Conservation (phyloP, 1,140 invertebrate genomes). For the Solen grandis region DNA sequence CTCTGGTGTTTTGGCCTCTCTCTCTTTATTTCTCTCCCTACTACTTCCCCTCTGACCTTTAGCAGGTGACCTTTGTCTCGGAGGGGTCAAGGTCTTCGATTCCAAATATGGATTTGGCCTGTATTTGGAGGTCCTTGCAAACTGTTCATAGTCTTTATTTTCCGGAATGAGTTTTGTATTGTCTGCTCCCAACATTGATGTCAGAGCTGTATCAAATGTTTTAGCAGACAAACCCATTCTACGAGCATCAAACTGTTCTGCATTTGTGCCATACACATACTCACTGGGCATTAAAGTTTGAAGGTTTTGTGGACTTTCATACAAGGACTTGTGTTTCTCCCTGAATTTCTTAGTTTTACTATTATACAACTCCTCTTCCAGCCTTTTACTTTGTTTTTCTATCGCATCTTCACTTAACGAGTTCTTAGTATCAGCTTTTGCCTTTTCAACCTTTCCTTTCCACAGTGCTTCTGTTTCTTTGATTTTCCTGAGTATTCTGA, state of each 20-base stretch:
- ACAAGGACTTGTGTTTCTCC: background rate
- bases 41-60: constrained; percentile 8
- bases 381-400: constrained; percentile 44
- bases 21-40: constrained; percentile 20
- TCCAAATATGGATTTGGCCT: constrained; percentile 37
- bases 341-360: constrained; percentile 25
- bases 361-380: constrained; percentile 39
- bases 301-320: background rate
- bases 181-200: constrained; percentile 68
- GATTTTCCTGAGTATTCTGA: constrained; percentile 25
- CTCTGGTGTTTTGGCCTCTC: constrained; percentile 22
- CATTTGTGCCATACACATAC: constrained; percentile 63
- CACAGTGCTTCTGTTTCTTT: background rate
- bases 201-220: constrained; percentile 72
- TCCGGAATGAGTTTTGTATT: constrained; percentile 53
- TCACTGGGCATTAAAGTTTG: constrained; percentile 72
- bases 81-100: constrained; percentile 12
- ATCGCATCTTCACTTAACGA: constrained; percentile 42
- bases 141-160: constrained; percentile 69
- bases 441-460: constrained; percentile 9
- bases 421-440: constrained; percentile 23
- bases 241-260: constrained; percentile 71
- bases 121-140: constrained; percentile 61
- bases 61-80: background rate
- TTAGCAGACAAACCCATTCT: constrained; percentile 73